Evolutionary conservation across 2,888 invertebrate species (phyloP).

Genomic region (Prionchulus punctatus): DNA sequence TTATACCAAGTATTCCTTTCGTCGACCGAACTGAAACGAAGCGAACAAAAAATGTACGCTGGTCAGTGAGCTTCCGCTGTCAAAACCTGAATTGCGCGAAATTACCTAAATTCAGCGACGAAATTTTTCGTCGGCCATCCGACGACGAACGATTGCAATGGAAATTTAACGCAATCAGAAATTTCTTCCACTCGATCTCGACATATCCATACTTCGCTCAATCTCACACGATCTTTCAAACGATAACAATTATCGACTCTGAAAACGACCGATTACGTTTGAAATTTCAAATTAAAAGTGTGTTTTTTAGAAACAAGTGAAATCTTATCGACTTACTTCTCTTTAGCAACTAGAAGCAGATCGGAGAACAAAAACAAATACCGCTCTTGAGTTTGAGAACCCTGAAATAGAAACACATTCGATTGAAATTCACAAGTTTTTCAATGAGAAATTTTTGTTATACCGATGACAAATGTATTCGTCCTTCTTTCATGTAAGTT

Average conservation of each 20-base stretch:
- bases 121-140: constrained; percentile 65
- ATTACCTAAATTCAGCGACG: constrained; percentile 47
- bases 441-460: too few species aligned
- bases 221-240: constrained; percentile 63
- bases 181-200: constrained; percentile 48
- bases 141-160: constrained; percentile 60
- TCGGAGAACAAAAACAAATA: constrained; percentile 76
- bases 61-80: too few species aligned
- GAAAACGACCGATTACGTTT: constrained; percentile 11
- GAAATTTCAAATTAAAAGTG: not conserved
- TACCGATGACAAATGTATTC: too few species aligned
- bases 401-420: too few species aligned
- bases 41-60: too few species aligned
- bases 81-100: too few species aligned
- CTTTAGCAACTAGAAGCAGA: constrained; percentile 64
- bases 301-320: not conserved
- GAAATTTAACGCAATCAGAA: constrained; percentile 43
- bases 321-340: constrained; percentile 51
- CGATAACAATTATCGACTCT: constrained; percentile 54
- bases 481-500: too few species aligned
- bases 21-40: too few species aligned
- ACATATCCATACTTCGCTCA: constrained; percentile 67
- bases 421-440: too few species aligned
- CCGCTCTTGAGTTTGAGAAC: constrained; percentile 45
- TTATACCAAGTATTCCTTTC: too few species aligned